Conservation (phyloP, 2,113 vertebrate species). For the Crotalus helleri region DNA sequence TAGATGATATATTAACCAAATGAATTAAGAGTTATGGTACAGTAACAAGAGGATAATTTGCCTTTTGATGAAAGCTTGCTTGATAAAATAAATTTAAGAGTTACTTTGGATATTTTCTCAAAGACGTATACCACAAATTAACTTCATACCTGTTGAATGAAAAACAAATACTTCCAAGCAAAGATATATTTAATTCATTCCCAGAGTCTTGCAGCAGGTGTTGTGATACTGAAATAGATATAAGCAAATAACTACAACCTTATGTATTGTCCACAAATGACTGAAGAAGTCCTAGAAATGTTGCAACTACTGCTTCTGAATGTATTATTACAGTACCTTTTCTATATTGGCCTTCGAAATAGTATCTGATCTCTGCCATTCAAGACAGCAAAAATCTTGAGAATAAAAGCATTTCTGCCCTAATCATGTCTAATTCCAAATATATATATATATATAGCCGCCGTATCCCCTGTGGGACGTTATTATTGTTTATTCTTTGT, state of each 20-base stretch:
- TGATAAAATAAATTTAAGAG: neutral
- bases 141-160: neutral
- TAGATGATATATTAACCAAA: neutral
- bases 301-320: neutral
- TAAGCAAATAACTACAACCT: neutral
- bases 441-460: too few relatives aligned
- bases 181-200: neutral
- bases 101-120: neutral
- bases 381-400: neutral
- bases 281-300: neutral
- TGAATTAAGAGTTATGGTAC: neutral
- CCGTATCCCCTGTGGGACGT: neutral
- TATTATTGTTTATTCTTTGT: neutral
- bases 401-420: neutral
- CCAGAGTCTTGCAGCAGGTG: neutral
- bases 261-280: neutral
- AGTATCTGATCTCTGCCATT: neutral
- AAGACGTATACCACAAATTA: neutral
- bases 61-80: neutral
- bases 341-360: neutral
- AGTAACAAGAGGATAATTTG: neutral
- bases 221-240: neutral
- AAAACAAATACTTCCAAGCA: neutral
- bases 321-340: neutral
- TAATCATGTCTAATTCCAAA: neutral